Evolutionary conservation across 2,797 vertebrate species (phyloP).

Genomic region (Pyrrhura leucotis): DNA sequence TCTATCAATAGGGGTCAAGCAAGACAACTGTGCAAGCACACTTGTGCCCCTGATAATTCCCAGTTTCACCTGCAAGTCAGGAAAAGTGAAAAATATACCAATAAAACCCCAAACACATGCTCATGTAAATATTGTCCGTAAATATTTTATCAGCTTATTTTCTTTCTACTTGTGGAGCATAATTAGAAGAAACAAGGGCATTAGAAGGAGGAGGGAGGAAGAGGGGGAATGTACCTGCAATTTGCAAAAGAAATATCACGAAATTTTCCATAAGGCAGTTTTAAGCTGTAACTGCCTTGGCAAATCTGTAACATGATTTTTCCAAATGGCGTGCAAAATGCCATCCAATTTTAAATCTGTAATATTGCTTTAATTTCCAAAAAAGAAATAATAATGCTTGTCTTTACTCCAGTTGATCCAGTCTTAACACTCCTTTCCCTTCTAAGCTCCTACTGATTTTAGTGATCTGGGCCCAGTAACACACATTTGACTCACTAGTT

Average conservation of each 20-base stretch:
- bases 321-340: slow-evolving; percentile 68
- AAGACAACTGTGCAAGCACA: neutral
- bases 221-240: neutral
- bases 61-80: neutral
- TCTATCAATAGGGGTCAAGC: neutral
- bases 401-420: slow-evolving; percentile 6
- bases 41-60: neutral
- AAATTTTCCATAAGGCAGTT: slow-evolving; percentile 69
- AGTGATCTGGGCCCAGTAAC: neutral
- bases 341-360: slow-evolving; percentile 55
- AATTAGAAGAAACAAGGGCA: neutral
- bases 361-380: slow-evolving; percentile 36
- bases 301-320: slow-evolving; percentile 70
- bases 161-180: neutral
- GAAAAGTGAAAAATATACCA: neutral
- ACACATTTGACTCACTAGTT: neutral
- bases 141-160: neutral
- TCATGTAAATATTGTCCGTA: neutral
- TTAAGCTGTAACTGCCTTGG: slow-evolving; percentile 59
- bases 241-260: slow-evolving; percentile 41
- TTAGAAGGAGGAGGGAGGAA: neutral
- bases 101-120: fast-evolving
- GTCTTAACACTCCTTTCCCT: neutral
- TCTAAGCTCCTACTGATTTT: neutral
- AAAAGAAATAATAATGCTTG: slow-evolving; percentile 39